Base-by-base conservation (phyloP, 2,113 vertebrate genomes). In the Scopus umbretta region DNA sequence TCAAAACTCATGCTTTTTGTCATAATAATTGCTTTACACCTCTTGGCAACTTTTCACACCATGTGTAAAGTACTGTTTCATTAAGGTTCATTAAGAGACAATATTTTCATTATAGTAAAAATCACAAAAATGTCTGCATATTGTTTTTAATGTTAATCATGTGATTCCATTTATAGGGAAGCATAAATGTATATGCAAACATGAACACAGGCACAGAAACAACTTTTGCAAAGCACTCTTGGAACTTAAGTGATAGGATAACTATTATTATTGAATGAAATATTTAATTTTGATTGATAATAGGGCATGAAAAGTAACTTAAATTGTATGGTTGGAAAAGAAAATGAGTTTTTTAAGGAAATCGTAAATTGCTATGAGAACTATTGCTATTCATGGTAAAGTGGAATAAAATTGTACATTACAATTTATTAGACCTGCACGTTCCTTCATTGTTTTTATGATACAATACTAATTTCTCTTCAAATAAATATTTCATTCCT, bases 1-100 rank as follows among this genome's bases (percentile, higher is more conserved):
- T 97, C 87, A 88, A 97, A 97, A 97, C 74, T 95, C 82, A 50
- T 92, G 85, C 13, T 83, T 97, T 98, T 96, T 98, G 96, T 98
- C 96, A 97, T 92, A 88, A 94, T 98, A 97, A 98, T 97, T 97
- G 89, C 94, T 96, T 96, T 96, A 97, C 85, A 97, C 92, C 97
- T 97, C 95, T 97, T 97, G 95, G 97, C 94, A 97, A 97, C 94
- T 97, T 97, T 97, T 97, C 86, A 96, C 86, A 94, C 79, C 4
- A 27, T 91, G 52, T 68, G 49, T 91, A 92, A 97, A 96, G 81
- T 70, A 94, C 53, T 80, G 52, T 26, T 97, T 97, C 94, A 97
- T 97, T 97, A 98, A 78, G 13, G 59, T 83, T 97, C 91, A 96
- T 95, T 97, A 96, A 94, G 90, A 95, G 80, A 92, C 76, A 94